phyloP scores from a whole-genome alignment of 2,113 vertebrate genomes.

The Corythornis madagascariensis region DNA sequence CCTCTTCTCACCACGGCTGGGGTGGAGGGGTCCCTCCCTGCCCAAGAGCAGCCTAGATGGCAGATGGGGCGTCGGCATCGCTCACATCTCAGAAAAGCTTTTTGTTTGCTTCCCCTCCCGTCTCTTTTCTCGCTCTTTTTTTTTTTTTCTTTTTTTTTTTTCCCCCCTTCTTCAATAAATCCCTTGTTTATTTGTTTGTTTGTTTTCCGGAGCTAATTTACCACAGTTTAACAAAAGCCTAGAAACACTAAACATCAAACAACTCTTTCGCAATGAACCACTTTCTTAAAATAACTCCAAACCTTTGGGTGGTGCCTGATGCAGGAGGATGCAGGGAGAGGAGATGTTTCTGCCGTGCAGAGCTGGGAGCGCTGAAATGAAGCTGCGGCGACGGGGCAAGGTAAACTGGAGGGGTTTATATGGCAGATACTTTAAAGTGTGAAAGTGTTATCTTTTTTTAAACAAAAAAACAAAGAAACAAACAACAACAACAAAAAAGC shows the following conservation, averaged over 20 bases:
- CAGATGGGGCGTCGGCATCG: background rate
- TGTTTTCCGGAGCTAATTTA: background rate
- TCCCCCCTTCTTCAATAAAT: background rate
- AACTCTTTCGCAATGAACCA: background rate
- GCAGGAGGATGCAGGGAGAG: background rate
- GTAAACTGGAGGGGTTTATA: background rate
- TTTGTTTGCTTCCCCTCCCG: background rate
- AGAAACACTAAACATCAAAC: background rate
- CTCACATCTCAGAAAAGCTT: background rate
- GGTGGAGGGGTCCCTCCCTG: fast-evolving
- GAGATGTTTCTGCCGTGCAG: background rate
- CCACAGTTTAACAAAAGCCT: background rate
- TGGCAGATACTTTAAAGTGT: background rate
- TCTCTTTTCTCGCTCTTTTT: background rate
- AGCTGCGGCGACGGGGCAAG: too few relatives aligned
- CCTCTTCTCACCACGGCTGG: background rate
- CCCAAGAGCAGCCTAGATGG: background rate
- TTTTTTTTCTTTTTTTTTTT: too few relatives aligned
- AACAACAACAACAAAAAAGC: background rate
- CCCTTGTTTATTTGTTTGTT: background rate
- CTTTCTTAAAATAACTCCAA: background rate
- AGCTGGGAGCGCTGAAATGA: background rate
- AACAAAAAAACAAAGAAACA: background rate
- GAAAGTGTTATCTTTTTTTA: background rate
- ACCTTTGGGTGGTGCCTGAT: background rate